Evolutionary conservation across 2,113 vertebrate genomes (phyloP), one percentile per base, ranked within the genome.

Genomic region (Nansenia antarctica): DNA sequence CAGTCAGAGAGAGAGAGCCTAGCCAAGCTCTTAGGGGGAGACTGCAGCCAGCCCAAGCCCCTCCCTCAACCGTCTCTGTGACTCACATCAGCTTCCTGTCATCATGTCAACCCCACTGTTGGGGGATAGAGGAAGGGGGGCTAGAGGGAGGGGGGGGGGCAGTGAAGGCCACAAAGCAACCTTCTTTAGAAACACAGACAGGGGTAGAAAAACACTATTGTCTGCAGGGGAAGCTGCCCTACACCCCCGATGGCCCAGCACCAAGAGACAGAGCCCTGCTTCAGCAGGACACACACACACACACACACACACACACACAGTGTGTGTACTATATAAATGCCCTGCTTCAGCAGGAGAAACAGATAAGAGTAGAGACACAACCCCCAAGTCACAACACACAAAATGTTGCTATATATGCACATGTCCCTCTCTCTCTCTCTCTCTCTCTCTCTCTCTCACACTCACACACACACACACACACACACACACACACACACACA

Each of bases 21-120:
- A 24, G 49, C 49, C 22, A 20, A 9, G n/a, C 49, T 53, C 49
- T 53, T 9, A 20, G 49, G 7, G 31, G 24, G 27, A 27, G n/a
- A 60, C 30, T 18, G n/a, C 18, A n/a, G 58, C 7, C 24, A 9
- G 18, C 53, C n/a, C 7, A 73, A 3, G 30, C 60, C 64, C 73
- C 77, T 7, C 85, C 83, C 69, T 59, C 67, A 77, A 82, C 77
- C 74, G 66, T 53, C 67, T 2, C 0, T 24, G 58, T 83, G 80
- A 82, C 74, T 83, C 79, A 81, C 42, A 60, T 54, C 55, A 49
- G 77, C 81, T 82, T 88, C 86, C 82, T 82, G 78, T 70, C 30
- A 32, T 78, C 81, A 73, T 49, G 47, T 15, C 30, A 22, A 72
- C 57, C 59, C 37, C 42, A 63, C 11, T n/a, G 7, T 15, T 45